Evolutionary conservation across 2,888 invertebrate species (phyloP), one percentile per base, ranked within the genome.

Genomic region (Teinopalpus imperialis): DNA sequence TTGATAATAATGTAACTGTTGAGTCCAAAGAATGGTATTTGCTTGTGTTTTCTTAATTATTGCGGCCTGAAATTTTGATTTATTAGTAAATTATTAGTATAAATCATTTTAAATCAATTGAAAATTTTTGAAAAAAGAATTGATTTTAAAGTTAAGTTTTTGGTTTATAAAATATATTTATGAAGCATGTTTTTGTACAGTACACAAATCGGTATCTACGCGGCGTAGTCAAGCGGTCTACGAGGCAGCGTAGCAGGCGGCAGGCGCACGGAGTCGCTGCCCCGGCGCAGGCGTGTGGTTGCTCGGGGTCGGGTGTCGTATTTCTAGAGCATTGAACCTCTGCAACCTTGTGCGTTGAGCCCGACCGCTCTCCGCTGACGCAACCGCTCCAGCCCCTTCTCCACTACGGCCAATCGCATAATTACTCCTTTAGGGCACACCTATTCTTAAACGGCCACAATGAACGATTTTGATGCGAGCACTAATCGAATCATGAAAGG

Each of bases 301-400:
- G 74, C 63, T 63, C 73, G 80, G 81, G 86, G 83, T 85, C 85
- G 81, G 73, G 74, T 79, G 70, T 85, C 75, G 77, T 85, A 82
- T 86, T 86, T 86, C 82, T 88, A 86, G 88, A 87, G 83, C 87
- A 86, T 86, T 88, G 87, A 88, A 87, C 87, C 82, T 85, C 77
- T 75, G 79, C 87, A 87, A 87, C 88, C 88, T 88, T 88, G 88
- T 85, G 78, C 77, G 74, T 87, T 87, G 87, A 86, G 83, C 61
- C 73, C 79, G 78, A 67, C 86, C 87, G 81, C 82, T 85, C 86
- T 83, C 86, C 69, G 74, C 77, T 86, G 83, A 86, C 82, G 86
- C 86, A 87, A 87, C 76, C 67, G 55, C 71, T 74, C 61, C 80
- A 82, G 82, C 83, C 81, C 86, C 82, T 85, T 85, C 87, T 83